Conservation (phyloP, 2,888 invertebrate species). For the Cantharis nigra region DNA sequence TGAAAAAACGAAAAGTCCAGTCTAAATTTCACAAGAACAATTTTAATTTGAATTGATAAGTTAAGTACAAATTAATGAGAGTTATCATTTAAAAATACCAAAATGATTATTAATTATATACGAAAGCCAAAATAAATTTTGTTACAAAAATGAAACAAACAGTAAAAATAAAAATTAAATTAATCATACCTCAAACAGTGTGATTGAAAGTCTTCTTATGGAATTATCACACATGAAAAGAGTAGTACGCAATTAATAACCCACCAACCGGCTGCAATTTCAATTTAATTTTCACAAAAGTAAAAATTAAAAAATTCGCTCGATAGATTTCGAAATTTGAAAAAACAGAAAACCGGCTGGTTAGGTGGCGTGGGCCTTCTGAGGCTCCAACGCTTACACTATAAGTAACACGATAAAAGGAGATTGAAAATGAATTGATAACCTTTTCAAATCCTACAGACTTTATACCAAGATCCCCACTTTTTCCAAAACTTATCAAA, state of each 20-base stretch:
- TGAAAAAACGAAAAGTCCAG: neutral
- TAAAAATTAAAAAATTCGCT: neutral
- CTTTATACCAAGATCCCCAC: neutral
- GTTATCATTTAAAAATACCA: neutral
- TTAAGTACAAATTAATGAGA: neutral
- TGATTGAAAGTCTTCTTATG: neutral
- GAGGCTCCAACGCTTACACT: conserved; percentile 16
- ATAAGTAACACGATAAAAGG: neutral
- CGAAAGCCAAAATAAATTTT: neutral
- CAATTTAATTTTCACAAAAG: conserved; percentile 11
- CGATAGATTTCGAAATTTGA: conserved; percentile 1
- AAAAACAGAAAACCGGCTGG: conserved; percentile 34
- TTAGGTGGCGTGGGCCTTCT: conserved; percentile 28
- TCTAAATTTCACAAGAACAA: neutral
- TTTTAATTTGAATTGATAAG: neutral
- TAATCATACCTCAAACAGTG: conserved; percentile 18
- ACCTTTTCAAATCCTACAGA: neutral
- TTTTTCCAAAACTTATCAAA: neutral
- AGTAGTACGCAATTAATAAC: conserved; percentile 6
- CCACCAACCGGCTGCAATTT: conserved; percentile 27
- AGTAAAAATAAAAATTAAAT: neutral
- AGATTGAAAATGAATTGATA: neutral
- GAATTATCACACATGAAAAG: conserved; percentile 23
- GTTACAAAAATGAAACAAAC: neutral
- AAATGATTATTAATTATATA: neutral